A percentile compares a stretch with the other conserved stretches of the same genome.
Conservation (phyloP, 2,113 vertebrate genomes). For the Pleuronectes platessa region DNA sequence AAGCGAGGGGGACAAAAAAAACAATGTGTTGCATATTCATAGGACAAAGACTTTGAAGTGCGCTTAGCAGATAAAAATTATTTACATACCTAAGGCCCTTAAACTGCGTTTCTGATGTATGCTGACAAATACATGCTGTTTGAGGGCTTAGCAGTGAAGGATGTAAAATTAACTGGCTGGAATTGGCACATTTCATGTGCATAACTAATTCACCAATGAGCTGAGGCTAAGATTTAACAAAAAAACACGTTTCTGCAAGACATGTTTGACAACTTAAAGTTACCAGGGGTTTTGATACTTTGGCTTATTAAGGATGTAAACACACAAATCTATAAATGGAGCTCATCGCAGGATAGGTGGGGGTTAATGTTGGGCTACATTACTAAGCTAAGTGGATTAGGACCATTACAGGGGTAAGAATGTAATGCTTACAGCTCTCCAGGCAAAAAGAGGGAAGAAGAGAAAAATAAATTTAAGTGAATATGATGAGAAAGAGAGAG, state of each 20-base stretch:
- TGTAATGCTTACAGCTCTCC: slow-evolving; percentile 32
- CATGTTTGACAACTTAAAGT: slow-evolving; percentile 17
- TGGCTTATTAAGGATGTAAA: slow-evolving; percentile 23
- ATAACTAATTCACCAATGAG: slow-evolving; percentile 41
- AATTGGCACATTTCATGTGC: slow-evolving; percentile 52
- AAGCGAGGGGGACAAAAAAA: neutral
- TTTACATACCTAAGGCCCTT: slow-evolving; percentile 64
- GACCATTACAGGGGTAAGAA: slow-evolving; percentile 57
- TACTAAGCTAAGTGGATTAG: slow-evolving; percentile 61
- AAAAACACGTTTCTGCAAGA: neutral
- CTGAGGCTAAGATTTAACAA: slow-evolving; percentile 12
- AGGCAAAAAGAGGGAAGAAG: neutral
- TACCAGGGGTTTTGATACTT: slow-evolving; percentile 4
- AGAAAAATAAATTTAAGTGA: slow-evolving; percentile 23
- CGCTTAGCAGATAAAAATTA: slow-evolving; percentile 73
- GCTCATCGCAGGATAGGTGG: slow-evolving; percentile 1
- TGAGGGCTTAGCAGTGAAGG: slow-evolving; percentile 34
- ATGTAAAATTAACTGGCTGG: slow-evolving; percentile 34
- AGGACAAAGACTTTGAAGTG: slow-evolving; percentile 75
- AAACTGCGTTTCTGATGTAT: slow-evolving; percentile 59
- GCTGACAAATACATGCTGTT: slow-evolving; percentile 52
- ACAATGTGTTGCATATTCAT: slow-evolving; percentile 76
- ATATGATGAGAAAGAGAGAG: neutral
- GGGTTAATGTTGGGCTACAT: slow-evolving; percentile 51
- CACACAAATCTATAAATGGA: neutral